phyloP scores from a whole-genome alignment of 2,888 invertebrate species.

The Endotricha flammealis region DNA sequence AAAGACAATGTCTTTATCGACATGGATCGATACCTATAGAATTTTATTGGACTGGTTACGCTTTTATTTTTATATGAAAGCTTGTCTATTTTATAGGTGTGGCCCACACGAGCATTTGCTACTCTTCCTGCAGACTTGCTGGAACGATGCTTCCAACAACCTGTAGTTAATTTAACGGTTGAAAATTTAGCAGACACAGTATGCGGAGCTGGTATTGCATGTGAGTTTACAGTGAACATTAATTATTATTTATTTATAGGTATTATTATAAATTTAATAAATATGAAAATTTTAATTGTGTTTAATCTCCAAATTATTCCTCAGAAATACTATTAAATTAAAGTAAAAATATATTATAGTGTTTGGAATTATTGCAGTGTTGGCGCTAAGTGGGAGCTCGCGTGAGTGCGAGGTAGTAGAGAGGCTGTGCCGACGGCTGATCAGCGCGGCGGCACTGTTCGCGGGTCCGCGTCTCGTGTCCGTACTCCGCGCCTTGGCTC shows the following conservation, averaged over 20 bases:
- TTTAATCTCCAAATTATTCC: too few species aligned
- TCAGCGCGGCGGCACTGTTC: conserved; percentile 89
- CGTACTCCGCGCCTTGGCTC: conserved; percentile 84
- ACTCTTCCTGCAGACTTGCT: conserved; percentile 88
- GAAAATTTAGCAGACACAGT: conserved; percentile 91
- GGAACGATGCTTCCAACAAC: conserved; percentile 90
- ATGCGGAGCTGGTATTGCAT: conserved; percentile 85
- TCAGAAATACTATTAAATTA: neutral
- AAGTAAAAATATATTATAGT: neutral
- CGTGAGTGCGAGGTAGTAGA: conserved; percentile 84
- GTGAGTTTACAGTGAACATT: too few species aligned
- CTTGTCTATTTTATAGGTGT: too few species aligned
- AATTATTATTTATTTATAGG: too few species aligned
- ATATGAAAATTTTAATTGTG: neutral
- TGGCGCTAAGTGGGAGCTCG: conserved; percentile 86
- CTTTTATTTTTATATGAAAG: too few species aligned
- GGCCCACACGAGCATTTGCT: conserved; percentile 95
- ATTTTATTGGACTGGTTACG: too few species aligned
- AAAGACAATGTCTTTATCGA: too few species aligned
- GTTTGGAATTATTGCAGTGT: conserved; percentile 50
- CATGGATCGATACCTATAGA: too few species aligned
- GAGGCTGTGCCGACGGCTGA: conserved; percentile 86
- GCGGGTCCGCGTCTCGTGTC: conserved; percentile 87
- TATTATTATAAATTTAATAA: neutral
- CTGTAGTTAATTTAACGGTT: conserved; percentile 86